Conservation (phyloP, 2,888 invertebrate species). For the Cyclophora albipunctata region DNA sequence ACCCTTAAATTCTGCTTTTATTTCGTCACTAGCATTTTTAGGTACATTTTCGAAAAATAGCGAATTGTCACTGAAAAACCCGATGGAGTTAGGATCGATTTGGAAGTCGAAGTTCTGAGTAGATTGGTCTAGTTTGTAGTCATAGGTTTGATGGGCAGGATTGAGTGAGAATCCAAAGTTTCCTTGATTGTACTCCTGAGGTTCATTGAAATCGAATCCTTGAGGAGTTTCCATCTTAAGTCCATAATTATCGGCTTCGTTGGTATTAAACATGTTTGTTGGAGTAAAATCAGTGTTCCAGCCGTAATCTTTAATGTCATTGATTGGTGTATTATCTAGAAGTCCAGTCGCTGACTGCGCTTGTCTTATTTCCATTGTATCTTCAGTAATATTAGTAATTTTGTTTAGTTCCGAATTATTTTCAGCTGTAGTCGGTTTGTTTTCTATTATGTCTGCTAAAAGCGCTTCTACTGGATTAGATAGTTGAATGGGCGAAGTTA, state of each 20-base stretch:
- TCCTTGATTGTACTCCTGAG: not conserved
- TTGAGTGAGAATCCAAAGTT: not conserved
- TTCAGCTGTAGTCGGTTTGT: conserved; percentile 6
- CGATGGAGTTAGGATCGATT: conserved; percentile 31
- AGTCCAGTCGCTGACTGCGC: conserved; percentile 46
- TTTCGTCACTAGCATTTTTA: conserved; percentile 52
- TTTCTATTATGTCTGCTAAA: conserved; percentile 26
- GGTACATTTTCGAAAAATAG: conserved; percentile 44
- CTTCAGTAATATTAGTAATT: conserved; percentile 51
- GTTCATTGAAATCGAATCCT: no score
- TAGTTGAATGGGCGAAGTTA: conserved; percentile 57
- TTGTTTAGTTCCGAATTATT: conserved; percentile 31
- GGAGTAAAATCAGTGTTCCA: conserved; percentile 32
- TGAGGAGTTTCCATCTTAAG: no score
- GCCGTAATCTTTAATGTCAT: conserved; percentile 30
- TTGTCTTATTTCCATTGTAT: conserved; percentile 52
- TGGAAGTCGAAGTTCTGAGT: conserved; percentile 34
- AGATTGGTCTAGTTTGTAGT: conserved; percentile 27
- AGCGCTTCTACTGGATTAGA: conserved; percentile 52
- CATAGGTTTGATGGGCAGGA: conserved; percentile 26
- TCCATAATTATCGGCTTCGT: not conserved
- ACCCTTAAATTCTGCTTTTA: conserved; percentile 47
- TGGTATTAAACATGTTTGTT: no score
- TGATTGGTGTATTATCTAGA: conserved; percentile 28
- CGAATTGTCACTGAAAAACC: conserved; percentile 40